phyloP scores from a whole-genome alignment of 2,888 invertebrate species.

The Griposia aprilina region DNA sequence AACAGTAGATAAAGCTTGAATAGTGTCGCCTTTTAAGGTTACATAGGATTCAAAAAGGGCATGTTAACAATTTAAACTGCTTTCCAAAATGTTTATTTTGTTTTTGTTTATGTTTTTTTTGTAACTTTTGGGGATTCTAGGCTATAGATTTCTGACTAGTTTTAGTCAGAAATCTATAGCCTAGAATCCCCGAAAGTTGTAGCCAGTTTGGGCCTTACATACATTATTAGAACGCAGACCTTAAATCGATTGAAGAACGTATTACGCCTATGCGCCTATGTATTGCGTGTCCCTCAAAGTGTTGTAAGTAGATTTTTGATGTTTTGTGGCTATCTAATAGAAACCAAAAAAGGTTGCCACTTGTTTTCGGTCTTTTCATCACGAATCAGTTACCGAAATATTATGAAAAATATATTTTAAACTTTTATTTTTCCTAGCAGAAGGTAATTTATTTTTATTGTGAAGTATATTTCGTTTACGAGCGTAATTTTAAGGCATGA shows the following conservation, averaged over 20 bases:
- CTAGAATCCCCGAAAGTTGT: not conserved
- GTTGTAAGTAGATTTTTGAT: not conserved
- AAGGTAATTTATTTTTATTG: conserved; percentile 16
- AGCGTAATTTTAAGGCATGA: conserved; percentile 22
- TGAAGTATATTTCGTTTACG: conserved; percentile 10
- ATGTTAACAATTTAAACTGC: not conserved
- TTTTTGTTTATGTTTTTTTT: too few species aligned
- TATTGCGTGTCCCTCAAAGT: too few species aligned
- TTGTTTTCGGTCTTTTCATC: not conserved
- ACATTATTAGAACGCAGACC: not conserved
- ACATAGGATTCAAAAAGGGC: not conserved
- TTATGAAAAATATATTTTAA: not conserved
- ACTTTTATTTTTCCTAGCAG: not conserved
- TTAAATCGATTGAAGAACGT: too few species aligned
- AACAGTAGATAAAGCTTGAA: not conserved
- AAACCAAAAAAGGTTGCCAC: not conserved
- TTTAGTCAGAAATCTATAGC: not conserved
- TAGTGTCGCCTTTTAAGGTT: not conserved
- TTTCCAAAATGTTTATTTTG: too few species aligned
- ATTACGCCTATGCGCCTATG: too few species aligned
- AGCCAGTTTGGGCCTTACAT: not conserved
- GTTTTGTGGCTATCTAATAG: not conserved
- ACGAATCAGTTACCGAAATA: not conserved
- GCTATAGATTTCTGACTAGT: too few species aligned
- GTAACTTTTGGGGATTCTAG: too few species aligned